Evolutionary conservation across 2,113 vertebrate species (phyloP).

Genomic region (Ciconia boyciana): DNA sequence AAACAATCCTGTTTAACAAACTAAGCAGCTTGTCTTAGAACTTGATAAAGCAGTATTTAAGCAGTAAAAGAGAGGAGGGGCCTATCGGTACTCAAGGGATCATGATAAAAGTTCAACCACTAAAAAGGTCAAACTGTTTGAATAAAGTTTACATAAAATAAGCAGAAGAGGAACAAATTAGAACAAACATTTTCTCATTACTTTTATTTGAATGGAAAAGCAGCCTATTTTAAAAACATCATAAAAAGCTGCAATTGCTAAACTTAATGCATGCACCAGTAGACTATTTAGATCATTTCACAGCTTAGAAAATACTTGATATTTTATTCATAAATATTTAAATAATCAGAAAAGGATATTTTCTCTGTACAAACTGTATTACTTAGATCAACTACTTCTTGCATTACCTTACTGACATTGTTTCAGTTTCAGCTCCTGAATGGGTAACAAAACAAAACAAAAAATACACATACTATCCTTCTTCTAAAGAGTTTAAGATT

Average conservation of each 20-base stretch:
- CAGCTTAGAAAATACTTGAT: neutral
- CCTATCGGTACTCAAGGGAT: neutral
- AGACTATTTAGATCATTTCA: neutral
- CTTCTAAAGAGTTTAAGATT: neutral
- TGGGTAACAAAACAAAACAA: neutral
- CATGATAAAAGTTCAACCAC: neutral
- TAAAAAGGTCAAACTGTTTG: neutral
- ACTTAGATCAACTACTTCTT: neutral
- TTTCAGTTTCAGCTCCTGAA: neutral
- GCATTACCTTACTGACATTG: neutral
- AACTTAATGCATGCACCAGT: neutral
- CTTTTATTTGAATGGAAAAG: neutral
- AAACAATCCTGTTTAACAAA: constrained; percentile 11
- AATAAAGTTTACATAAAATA: neutral
- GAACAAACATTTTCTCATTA: neutral
- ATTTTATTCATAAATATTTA: neutral
- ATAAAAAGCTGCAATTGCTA: neutral
- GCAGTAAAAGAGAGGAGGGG: neutral
- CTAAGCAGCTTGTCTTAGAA: neutral
- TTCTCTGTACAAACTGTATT: neutral
- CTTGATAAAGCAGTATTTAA: neutral
- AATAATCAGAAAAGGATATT: neutral
- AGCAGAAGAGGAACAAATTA: neutral
- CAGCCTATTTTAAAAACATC: neutral
- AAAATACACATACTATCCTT: neutral